These are phyloP conservation scores for Euura saliciscinereae DNA, from an alignment of 1,140 invertebrate species.

Conservation along the genomic window DNA sequence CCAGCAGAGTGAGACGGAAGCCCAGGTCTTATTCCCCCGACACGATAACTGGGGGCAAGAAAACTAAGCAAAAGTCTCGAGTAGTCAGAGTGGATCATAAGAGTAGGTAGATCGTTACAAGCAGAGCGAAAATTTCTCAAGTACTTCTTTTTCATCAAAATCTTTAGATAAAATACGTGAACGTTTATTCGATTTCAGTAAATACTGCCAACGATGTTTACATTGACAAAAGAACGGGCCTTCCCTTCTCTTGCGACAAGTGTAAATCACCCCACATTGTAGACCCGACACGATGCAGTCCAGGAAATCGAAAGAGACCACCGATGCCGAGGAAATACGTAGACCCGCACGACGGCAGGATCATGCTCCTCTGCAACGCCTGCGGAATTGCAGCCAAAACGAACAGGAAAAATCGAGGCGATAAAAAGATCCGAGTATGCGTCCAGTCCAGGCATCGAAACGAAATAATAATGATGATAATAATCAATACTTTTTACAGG, in stretches of 20 bases:
- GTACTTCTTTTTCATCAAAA: not conserved
- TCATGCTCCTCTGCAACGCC: conserved; percentile 18
- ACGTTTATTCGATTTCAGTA: no score
- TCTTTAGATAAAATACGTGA: not conserved
- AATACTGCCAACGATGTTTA: not conserved
- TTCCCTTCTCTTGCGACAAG: conserved; percentile 18
- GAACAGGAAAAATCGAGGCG: conserved; percentile 7
- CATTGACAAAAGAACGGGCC: not conserved
- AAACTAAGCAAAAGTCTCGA: not conserved
- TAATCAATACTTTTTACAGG: no score
- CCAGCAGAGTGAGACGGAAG: not conserved
- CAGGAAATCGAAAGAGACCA: conserved; percentile 8
- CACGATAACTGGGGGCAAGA: not conserved
- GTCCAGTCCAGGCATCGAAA: no score
- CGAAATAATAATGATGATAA: no score
- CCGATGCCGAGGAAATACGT: conserved; percentile 13
- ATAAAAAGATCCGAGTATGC: conserved; percentile 2
- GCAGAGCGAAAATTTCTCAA: no score
- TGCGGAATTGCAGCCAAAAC: conserved; percentile 13
- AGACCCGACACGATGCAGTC: conserved; percentile 13
- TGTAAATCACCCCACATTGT: conserved; percentile 21
- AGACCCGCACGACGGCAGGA: conserved; percentile 12
- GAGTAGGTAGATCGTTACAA: no score
- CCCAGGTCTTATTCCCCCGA: not conserved
- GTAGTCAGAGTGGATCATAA: not conserved